These are phyloP conservation scores for Hypomesus transpacificus DNA, from an alignment of 2,113 vertebrate species.

Conservation along the genomic window DNA sequence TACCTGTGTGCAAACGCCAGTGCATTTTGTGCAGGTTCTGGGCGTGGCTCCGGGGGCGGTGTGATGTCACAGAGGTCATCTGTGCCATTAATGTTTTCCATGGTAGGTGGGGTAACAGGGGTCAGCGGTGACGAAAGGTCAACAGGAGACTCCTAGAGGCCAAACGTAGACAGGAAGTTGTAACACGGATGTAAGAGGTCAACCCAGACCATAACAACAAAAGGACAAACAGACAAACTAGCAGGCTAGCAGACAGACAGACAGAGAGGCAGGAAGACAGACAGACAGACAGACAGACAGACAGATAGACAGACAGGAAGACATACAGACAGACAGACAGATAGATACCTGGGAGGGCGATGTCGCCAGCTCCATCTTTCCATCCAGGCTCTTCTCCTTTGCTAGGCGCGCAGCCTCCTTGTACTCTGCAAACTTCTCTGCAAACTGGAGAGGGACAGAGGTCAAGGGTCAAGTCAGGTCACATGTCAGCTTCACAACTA, in stretches of 20 bases:
- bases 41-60: conserved; percentile 85
- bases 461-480: conserved; percentile 24
- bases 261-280: too few relatives aligned
- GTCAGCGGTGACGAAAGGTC: conserved; percentile 86
- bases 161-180: conserved; percentile 5
- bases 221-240: too few relatives aligned
- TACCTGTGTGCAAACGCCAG: conserved; percentile 97
- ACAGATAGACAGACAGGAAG: too few relatives aligned
- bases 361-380: conserved; percentile 93
- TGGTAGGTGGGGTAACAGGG: conserved; percentile 84
- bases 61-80: conserved; percentile 87
- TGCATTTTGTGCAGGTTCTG: conserved; percentile 90
- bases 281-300: too few relatives aligned
- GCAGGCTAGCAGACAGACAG: too few relatives aligned
- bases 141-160: conserved; percentile 72
- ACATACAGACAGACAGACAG: too few relatives aligned
- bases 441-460: conserved; percentile 77
- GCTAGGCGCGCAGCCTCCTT: conserved; percentile 95
- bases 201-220: neutral
- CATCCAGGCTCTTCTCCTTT: conserved; percentile 94
- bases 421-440: conserved; percentile 98
- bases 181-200: neutral
- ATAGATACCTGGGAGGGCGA: conserved; percentile 90
- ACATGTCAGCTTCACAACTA: neutral
- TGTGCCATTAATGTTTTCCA: conserved; percentile 89